Percentiles rank a stretch among this genome's conserved stretches.
Conservation (phyloP, 2,797 vertebrate genomes). For the Enoplosus armatus region DNA sequence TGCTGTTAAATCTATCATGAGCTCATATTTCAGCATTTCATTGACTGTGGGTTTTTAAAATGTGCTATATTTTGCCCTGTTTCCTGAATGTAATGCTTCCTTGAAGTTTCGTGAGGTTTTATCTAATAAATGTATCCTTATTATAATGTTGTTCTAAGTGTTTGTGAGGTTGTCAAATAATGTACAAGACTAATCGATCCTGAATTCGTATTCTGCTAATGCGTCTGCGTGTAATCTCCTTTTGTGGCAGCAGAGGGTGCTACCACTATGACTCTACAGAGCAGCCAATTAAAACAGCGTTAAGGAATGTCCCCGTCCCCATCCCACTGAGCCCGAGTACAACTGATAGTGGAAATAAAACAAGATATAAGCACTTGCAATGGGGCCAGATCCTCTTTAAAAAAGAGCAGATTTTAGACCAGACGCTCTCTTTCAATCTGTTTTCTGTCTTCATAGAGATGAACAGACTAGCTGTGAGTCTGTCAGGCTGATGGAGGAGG, state of each 20-base stretch:
- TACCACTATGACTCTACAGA: conserved; percentile 4
- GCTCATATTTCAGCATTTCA: conserved; percentile 26
- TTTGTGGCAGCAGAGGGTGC: conserved; percentile 71
- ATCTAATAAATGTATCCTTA: not conserved
- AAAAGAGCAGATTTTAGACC: not conserved
- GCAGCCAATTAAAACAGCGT: not conserved
- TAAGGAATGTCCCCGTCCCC: conserved; percentile 19
- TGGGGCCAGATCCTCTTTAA: not conserved
- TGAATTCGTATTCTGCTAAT: not conserved
- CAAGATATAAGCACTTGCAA: not conserved
- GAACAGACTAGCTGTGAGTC: conserved; percentile 3
- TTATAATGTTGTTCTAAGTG: not conserved
- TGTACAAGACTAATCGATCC: not conserved
- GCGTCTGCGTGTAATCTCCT: conserved; percentile 1
- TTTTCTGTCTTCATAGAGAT: not conserved
- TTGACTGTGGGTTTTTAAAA: not conserved
- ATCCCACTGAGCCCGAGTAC: not conserved
- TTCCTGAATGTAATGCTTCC: not conserved
- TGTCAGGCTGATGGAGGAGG: conserved; percentile 27
- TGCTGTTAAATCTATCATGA: conserved; percentile 4
- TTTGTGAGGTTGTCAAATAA: not conserved
- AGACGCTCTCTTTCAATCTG: not conserved
- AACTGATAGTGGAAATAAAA: not conserved
- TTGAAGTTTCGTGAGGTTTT: not conserved
- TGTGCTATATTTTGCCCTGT: not conserved